Evolutionary conservation across 1,140 invertebrate genomes (phyloP), one percentile per base, ranked within the genome.

Genomic region (Piezodorus guildinii): DNA sequence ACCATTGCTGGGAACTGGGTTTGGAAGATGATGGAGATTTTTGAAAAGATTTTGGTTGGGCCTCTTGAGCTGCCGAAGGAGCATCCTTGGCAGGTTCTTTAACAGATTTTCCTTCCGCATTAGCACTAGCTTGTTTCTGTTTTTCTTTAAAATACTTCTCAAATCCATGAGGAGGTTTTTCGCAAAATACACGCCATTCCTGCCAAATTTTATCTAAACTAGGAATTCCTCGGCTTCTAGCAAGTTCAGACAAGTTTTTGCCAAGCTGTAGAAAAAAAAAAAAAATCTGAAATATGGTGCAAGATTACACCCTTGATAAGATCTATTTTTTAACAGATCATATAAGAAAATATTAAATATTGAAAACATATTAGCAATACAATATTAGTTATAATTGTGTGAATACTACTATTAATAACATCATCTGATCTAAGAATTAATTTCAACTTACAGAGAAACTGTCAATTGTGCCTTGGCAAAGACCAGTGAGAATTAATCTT

Each of bases 141-240:
- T 80, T 77, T 61, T 81, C 81, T 72, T 85, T 82, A 70, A 90
- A 94, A 74, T 87, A 95, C 70, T 94, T 94, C 74, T 93, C 92
- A 75, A 94, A 95, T 19, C 91, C 91, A 79, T 94, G 93, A 0
- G 91, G 88, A 10, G 86, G 83, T 69, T 86, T 84, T 66, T 87
- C 80, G 71, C 82, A 84, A 67, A 86, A 81, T 60, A 77, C 66
- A 65, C 71, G 75, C 75, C 79, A 81, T 64, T 83, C 76, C 34
- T 78, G 73, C 65, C 80, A 71, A 15, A 82, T 66, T 27, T 70
- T 70, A 66, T 76, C 74, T 56, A 81, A 66, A 30, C 68, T 69
- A 9, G 72, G 70, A 71, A 67, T 54, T 4, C 68, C 65, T 21
- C 67, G 68, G 34, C 64, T 65, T 51, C 67, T 45, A 44, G 51